Base-by-base conservation (phyloP, 2,888 invertebrate species). In the Cephus pygmeus region DNA sequence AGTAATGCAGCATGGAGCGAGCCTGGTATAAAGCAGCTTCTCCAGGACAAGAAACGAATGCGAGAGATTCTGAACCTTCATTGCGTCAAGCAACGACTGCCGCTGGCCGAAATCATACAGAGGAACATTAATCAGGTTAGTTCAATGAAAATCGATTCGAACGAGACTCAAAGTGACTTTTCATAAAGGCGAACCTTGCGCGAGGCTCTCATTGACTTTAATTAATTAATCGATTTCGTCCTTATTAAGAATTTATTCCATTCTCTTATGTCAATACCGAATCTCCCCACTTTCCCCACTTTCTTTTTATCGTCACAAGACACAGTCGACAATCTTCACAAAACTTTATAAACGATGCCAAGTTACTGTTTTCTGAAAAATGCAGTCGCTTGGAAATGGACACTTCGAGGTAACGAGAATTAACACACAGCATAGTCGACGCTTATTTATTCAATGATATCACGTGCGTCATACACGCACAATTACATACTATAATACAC, bases 1-100 rank as follows among this genome's bases (percentile, higher is more conserved):
- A 97, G 96, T 87, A 98, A 98, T 89, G 95, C 95, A 81, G 98
- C 98, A 23, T 96, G 97, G 95, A 94, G 94, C 75, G 95, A 95
- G 83, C 93, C 95, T 74, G 95, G 95, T 82, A 94, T 97, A n/a
- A 94, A 95, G 86, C 94, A 95, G 87, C 93, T 97, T 69, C 83
- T 92, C 31, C 89, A 90, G 82, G 95, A 97, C 89, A 94, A 94
- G 84, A 93, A 95, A 80, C 95, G 94, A 84, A 93, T 97, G 88
- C 93, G 93, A 82, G 96, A 97, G 81, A 96, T 98, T 85, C 92
- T 98, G 76, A 95, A 95, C 86, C 94, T 98, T 88, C 98, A 98
- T 91, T 93, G 97, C 83, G 96, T 97, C 31, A 94, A 94, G 81
- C 95, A 96, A 85, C 93, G 95, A 79, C 92, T 97, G 74, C 95